Percentiles rank a stretch among this genome's conserved stretches.
Evolutionary conservation across 2,888 invertebrate species (phyloP).

Genomic region (Gasteruption jaculator): DNA sequence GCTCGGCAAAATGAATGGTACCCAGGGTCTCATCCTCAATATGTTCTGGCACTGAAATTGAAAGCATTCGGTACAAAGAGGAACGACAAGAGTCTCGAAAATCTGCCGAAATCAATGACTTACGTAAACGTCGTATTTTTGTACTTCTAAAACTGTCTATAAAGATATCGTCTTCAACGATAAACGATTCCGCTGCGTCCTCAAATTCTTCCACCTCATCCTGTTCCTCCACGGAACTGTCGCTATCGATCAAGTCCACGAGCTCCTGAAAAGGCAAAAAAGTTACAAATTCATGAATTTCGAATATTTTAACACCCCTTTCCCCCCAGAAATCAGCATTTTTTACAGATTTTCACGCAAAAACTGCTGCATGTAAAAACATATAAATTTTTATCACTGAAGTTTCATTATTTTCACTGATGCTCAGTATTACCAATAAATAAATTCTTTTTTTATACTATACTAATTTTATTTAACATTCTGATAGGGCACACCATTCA

Average conservation of each 20-base stretch:
- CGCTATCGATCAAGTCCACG: slow-evolving; percentile 65
- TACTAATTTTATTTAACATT: neutral
- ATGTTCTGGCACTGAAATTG: slow-evolving; percentile 79
- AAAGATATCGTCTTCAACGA: slow-evolving; percentile 83
- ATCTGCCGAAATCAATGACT: slow-evolving; percentile 38
- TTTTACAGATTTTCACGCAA: too few relatives aligned
- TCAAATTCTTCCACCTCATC: slow-evolving; percentile 87
- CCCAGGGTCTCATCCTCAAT: slow-evolving; percentile 82
- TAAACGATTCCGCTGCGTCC: slow-evolving; percentile 77
- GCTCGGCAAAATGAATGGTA: slow-evolving; percentile 79
- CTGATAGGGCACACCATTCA: neutral
- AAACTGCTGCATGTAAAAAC: too few relatives aligned
- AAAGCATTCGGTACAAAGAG: neutral
- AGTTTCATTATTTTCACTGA: too few relatives aligned
- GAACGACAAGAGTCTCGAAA: neutral
- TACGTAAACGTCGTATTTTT: slow-evolving; percentile 74
- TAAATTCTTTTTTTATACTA: neutral
- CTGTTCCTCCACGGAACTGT: slow-evolving; percentile 78
- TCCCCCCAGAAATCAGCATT: too few relatives aligned
- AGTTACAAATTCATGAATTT: too few relatives aligned
- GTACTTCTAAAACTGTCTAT: slow-evolving; percentile 66
- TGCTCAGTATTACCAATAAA: too few relatives aligned
- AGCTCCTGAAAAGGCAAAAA: slow-evolving; percentile 53
- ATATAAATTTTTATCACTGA: too few relatives aligned
- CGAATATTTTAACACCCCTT: too few relatives aligned